Evolutionary conservation across 2,888 invertebrate genomes (phyloP).

Genomic region (Polyploca ridens): DNA sequence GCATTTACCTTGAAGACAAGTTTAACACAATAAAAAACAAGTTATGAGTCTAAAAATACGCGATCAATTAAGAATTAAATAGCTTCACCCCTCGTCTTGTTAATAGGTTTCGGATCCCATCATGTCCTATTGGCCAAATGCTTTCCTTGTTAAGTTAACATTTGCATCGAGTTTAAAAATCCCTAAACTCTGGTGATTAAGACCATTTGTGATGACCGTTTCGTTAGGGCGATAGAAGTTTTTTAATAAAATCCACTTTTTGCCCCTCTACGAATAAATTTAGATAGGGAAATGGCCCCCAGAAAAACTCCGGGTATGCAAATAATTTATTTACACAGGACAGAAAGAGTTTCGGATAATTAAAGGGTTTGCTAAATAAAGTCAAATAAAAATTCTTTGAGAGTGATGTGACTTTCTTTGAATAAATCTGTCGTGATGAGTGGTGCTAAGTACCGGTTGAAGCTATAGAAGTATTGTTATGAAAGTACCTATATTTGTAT

Average conservation of each 20-base stretch:
- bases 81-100: no score
- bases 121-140: not conserved
- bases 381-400: constrained; percentile 10
- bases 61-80: no score
- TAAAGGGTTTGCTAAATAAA: constrained; percentile 31
- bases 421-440: no score
- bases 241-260: constrained; percentile 76
- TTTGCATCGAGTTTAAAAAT: not conserved
- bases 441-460: no score
- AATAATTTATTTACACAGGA: constrained; percentile 59
- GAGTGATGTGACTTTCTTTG: not conserved
- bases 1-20: no score
- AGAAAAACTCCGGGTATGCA: constrained; percentile 57
- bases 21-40: no score
- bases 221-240: constrained; percentile 56
- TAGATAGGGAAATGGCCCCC: constrained; percentile 56
- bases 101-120: no score
- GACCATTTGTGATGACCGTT: constrained; percentile 40
- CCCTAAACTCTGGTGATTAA: constrained; percentile 45
- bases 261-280: constrained; percentile 64
- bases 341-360: constrained; percentile 44
- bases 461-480: no score
- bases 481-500: no score
- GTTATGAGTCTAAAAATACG: no score
- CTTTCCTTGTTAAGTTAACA: not conserved